Base-by-base conservation (phyloP, 2,113 vertebrate species). In the Synchiropus splendidus region DNA sequence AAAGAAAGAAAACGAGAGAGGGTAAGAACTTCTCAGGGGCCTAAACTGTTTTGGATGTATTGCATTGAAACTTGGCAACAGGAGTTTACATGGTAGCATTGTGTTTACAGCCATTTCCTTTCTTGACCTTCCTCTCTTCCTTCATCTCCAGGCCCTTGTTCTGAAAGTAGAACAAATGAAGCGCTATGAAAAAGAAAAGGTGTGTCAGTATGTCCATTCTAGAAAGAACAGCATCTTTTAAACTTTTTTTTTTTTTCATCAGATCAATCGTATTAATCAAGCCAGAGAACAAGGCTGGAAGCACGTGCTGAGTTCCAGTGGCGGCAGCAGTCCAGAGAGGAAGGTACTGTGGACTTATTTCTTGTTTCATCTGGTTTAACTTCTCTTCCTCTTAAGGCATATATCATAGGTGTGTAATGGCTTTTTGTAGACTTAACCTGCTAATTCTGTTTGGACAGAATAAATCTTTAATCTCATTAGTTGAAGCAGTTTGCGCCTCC, bases 211-310 rank as follows among this genome's bases (percentile, higher is more conserved):
- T 27, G 9, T 18, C 4, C 6, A 39, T 8, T 39, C 13, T 15
- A 2, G 9, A 16, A 39, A 17, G 9, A 39, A 39, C 16, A 36
- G 2, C 35, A 12, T 2, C 5, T 27, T 3, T 5, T 11, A 14
- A 9, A 4, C 12, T 5, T 43, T 14, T 13, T 17, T 34, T 16
- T 16, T 35, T 5, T 31, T 12, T 4, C 5, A 16, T 14, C 75
- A 98, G 95, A 81, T 97, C 62, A 90, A 86, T 75, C 87, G 85
- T 59, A 92, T 95, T 82, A 94, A 98, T 74, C 90, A 90, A 79
- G 92, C 94, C 46, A 87, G 92, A 74, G 95, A 98, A 51, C 92
- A 94, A 83, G 95, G 95, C 65, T 98, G 95, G 95, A 91, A 85
- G 49, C 88, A 89, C 61, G 91, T 93, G 27, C 81, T 93, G 54